Evolutionary conservation across 2,797 vertebrate species (phyloP).

Genomic region (Hippoglossus hippoglossus): DNA sequence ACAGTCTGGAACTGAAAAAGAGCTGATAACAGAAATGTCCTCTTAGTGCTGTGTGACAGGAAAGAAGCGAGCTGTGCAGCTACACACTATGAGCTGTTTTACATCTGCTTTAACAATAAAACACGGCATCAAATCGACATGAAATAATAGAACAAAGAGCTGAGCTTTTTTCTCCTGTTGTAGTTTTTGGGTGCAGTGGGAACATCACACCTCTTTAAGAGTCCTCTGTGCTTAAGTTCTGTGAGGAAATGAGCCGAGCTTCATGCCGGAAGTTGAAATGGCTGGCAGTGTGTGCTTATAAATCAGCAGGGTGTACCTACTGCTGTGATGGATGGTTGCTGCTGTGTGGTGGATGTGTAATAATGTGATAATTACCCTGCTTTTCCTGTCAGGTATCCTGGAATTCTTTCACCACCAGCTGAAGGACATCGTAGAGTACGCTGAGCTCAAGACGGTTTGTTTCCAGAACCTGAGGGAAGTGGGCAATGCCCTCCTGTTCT

Average conservation of each 20-base stretch:
- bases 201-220: too few species aligned
- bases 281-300: not conserved
- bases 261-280: not conserved
- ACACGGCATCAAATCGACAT: too few species aligned
- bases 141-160: too few species aligned
- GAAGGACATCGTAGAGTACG: conserved; percentile 98
- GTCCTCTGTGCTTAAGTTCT: too few species aligned
- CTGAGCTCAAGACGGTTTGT: conserved; percentile 97
- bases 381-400: conserved; percentile 89
- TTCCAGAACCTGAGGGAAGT: conserved; percentile 99
- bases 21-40: not conserved
- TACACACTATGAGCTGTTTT: not conserved
- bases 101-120: not conserved
- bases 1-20: not conserved
- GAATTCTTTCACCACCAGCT: conserved; percentile 99
- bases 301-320: not conserved
- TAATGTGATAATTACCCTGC: not conserved
- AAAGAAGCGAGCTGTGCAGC: not conserved
- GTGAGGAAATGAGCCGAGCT: too few species aligned
- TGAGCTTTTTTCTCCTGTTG: too few species aligned
- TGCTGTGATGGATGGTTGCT: not conserved
- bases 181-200: too few species aligned
- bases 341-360: not conserved
- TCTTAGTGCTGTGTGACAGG: too few species aligned
- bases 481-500: conserved; percentile 97